These are phyloP conservation scores for Lamproptera curius DNA, from an alignment of 2,888 invertebrate genomes.

Conservation along the genomic window DNA sequence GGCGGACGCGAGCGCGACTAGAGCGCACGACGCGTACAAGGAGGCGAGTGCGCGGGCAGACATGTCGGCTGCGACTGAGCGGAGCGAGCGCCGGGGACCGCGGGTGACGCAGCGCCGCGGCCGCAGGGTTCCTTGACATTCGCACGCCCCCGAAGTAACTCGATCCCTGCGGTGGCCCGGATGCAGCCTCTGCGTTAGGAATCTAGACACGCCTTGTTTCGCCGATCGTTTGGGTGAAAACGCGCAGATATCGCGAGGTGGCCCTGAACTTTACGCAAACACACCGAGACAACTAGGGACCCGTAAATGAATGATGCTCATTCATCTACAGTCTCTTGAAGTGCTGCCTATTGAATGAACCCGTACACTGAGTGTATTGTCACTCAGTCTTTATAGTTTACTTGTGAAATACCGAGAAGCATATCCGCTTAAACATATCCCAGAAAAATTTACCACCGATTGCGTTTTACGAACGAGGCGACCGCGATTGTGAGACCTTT, in stretches of 20 bases:
- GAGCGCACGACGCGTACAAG: slow-evolving; percentile 27
- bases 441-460: slow-evolving; percentile 1
- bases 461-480: slow-evolving; percentile 4
- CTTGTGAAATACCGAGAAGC: too few relatives aligned
- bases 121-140: slow-evolving; percentile 73
- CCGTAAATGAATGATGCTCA: slow-evolving; percentile 47
- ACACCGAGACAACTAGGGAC: slow-evolving; percentile 48
- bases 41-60: slow-evolving; percentile 57
- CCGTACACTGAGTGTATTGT: too few relatives aligned
- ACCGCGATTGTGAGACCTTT: slow-evolving; percentile 3
- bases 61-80: slow-evolving; percentile 64
- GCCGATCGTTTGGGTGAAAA: slow-evolving; percentile 52
- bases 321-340: too few relatives aligned
- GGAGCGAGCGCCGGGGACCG: slow-evolving; percentile 25
- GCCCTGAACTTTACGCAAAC: slow-evolving; percentile 59
- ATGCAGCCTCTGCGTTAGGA: slow-evolving; percentile 71
- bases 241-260: slow-evolving; percentile 47
- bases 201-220: slow-evolving; percentile 66
- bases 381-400: too few relatives aligned
- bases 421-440: too few relatives aligned
- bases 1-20: slow-evolving; percentile 29
- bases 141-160: slow-evolving; percentile 62
- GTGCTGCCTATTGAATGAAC: too few relatives aligned
- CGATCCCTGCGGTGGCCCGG: slow-evolving; percentile 69
- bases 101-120: slow-evolving; percentile 28